phyloP scores from a whole-genome alignment of 1,140 invertebrate genomes.

The Papilio polytes region DNA sequence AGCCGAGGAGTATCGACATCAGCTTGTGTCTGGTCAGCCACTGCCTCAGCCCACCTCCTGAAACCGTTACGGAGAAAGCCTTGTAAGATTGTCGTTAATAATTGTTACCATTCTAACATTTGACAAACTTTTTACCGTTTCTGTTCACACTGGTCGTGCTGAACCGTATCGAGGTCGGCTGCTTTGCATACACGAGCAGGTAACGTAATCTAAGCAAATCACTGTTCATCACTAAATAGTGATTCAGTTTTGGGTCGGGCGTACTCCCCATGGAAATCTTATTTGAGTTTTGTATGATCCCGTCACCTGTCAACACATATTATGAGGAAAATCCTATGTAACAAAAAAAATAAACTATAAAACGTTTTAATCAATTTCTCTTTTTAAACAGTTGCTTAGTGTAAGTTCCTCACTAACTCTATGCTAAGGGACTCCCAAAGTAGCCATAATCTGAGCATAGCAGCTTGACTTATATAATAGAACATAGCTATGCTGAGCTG shows the following conservation, averaged over 20 bases:
- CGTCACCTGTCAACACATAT: conserved; percentile 58
- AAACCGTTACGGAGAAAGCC: conserved; percentile 46
- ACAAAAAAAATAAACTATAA: neutral
- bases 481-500: no score
- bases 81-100: neutral
- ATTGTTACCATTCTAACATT: neutral
- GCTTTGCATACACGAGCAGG: conserved; percentile 89
- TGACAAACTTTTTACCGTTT: conserved; percentile 57
- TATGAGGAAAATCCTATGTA: neutral
- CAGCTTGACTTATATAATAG: neutral
- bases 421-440: neutral
- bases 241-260: conserved; percentile 86
- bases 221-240: conserved; percentile 90
- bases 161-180: conserved; percentile 69
- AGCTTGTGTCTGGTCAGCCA: conserved; percentile 78
- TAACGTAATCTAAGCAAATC: conserved; percentile 91
- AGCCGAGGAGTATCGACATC: conserved; percentile 77
- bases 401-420: neutral
- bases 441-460: neutral
- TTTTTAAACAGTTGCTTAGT: neutral
- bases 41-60: conserved; percentile 69
- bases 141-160: conserved; percentile 58
- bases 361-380: neutral
- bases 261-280: conserved; percentile 57
- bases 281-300: conserved; percentile 56